phyloP scores from a whole-genome alignment of 1,140 invertebrate genomes.

The Meloidogyne exigua region DNA sequence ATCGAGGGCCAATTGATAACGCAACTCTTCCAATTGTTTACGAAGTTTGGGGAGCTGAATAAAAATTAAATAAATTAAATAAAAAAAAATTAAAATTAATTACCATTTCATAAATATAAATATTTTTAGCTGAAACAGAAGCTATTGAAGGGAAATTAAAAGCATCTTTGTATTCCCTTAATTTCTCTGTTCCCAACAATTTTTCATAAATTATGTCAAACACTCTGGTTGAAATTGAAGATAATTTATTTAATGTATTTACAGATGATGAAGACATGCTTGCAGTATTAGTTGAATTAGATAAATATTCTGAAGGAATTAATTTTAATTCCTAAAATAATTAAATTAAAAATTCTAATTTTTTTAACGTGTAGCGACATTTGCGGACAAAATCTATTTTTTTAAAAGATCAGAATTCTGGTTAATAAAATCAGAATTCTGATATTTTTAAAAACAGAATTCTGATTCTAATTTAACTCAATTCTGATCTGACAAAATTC shows the following conservation, averaged over 20 bases:
- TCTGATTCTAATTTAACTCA: too few relatives aligned
- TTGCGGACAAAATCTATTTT: too few relatives aligned
- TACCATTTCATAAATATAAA: slow-evolving; percentile 28
- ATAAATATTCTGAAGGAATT: slow-evolving; percentile 30
- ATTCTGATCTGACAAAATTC: too few relatives aligned
- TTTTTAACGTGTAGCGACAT: too few relatives aligned
- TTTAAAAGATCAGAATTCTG: too few relatives aligned
- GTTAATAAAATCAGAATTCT: too few relatives aligned
- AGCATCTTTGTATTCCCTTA: slow-evolving; percentile 18
- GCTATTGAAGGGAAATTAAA: slow-evolving; percentile 20
- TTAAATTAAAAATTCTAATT: too few relatives aligned
- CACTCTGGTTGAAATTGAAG: not conserved
- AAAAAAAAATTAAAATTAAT: not conserved
- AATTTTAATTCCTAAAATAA: slow-evolving; percentile 32
- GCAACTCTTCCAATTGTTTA: slow-evolving; percentile 23
- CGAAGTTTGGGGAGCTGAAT: slow-evolving; percentile 31
- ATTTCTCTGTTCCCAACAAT: slow-evolving; percentile 13
- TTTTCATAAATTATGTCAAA: slow-evolving; percentile 13
- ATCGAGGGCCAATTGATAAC: slow-evolving; percentile 30
- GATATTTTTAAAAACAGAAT: too few relatives aligned
- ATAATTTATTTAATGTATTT: too few relatives aligned
- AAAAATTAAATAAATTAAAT: not conserved
- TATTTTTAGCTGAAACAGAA: slow-evolving; percentile 4
- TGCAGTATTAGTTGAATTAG: not conserved
- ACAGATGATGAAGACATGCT: not conserved